These are phyloP conservation scores for Melierax canorus DNA, from an alignment of 2,113 vertebrate species.

Conservation along the genomic window DNA sequence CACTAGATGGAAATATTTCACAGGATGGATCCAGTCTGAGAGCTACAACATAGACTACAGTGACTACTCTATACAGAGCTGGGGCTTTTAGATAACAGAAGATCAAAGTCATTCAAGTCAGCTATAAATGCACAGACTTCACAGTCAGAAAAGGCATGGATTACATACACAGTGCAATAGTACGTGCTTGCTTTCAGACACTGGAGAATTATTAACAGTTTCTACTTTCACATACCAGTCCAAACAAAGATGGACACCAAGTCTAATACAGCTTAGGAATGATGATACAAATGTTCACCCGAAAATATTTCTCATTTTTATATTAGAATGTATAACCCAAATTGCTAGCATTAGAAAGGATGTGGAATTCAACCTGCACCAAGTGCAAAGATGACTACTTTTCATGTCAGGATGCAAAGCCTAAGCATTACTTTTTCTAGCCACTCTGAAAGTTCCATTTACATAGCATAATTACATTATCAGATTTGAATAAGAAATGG, in stretches of 20 bases:
- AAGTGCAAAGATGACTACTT: background rate
- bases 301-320: background rate
- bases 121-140: background rate
- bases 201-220: background rate
- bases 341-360: background rate
- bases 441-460: background rate
- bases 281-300: background rate
- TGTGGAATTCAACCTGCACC: background rate
- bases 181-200: background rate
- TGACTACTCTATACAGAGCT: background rate
- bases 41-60: background rate
- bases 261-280: background rate
- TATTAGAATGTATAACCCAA: background rate
- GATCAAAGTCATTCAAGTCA: background rate
- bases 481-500: background rate
- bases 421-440: background rate
- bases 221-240: background rate
- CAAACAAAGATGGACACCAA: background rate
- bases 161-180: background rate
- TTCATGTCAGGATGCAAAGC: background rate
- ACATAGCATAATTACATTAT: background rate
- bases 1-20: background rate
- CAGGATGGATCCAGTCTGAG: background rate
- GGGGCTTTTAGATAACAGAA: background rate
- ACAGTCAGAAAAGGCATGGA: background rate